A percentile compares a stretch with the other conserved stretches of the same genome.
phyloP scores from a whole-genome alignment of 2,797 vertebrate species.

The Helostoma temminkii region DNA sequence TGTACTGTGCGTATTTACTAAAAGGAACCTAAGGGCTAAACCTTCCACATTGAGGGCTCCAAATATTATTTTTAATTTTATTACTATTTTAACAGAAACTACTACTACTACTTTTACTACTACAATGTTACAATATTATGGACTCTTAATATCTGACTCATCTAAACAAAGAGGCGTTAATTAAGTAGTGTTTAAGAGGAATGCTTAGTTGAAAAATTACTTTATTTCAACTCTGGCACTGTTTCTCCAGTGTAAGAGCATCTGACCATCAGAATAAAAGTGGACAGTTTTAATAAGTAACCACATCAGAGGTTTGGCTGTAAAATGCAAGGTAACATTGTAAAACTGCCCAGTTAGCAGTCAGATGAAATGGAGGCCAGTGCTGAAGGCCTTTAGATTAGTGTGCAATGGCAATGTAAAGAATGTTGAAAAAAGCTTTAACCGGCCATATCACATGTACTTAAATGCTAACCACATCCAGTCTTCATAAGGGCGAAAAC shows the following conservation, averaged over 20 bases:
- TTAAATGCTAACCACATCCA: no score
- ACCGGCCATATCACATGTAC: no score
- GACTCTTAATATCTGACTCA: no score
- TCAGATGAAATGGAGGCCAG: no score
- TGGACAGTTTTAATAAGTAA: slow-evolving; percentile 22
- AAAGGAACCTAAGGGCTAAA: not conserved
- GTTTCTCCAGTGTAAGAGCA: slow-evolving; percentile 1
- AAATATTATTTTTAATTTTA: not conserved
- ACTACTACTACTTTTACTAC: not conserved
- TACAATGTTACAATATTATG: no score
- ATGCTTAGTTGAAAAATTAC: not conserved
- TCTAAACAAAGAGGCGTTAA: no score
- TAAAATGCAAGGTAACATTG: slow-evolving; percentile 30
- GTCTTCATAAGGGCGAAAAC: no score
- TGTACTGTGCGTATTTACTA: not conserved
- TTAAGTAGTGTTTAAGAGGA: no score
- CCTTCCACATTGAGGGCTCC: not conserved
- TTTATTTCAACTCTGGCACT: no score
- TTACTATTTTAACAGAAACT: not conserved
- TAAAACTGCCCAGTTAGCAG: slow-evolving; percentile 42
- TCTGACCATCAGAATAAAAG: slow-evolving; percentile 38
- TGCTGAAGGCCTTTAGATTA: no score
- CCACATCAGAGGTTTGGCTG: slow-evolving; percentile 17
- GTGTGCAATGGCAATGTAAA: not conserved
- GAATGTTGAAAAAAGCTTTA: not conserved